phyloP scores from a whole-genome alignment of 2,888 invertebrate species.

The Drosophila mettleri region DNA sequence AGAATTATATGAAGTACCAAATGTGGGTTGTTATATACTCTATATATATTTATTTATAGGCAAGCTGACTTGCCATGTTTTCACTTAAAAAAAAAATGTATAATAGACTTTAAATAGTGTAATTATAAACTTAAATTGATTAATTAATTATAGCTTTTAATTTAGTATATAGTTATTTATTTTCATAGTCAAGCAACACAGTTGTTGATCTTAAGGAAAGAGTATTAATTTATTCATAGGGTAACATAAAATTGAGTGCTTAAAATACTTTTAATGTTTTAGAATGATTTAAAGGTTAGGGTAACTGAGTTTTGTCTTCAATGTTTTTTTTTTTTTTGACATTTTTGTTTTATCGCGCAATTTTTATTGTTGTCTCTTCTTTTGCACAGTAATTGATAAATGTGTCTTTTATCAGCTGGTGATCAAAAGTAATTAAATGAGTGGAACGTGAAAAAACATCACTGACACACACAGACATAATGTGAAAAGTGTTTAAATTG shows the following conservation, averaged over 20 bases:
- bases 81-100: too few species aligned
- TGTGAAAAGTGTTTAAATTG: slow-evolving; percentile 60
- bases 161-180: too few species aligned
- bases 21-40: neutral
- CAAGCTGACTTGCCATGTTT: too few species aligned
- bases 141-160: too few species aligned
- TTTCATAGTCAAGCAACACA: too few species aligned
- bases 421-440: slow-evolving; percentile 73
- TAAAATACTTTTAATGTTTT: neutral
- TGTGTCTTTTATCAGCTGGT: slow-evolving; percentile 66
- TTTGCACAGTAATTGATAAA: slow-evolving; percentile 79
- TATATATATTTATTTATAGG: neutral
- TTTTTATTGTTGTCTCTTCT: slow-evolving; percentile 50
- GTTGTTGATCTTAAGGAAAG: too few species aligned
- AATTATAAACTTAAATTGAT: too few species aligned
- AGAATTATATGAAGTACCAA: neutral
- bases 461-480: slow-evolving; percentile 31
- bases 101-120: too few species aligned
- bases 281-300: neutral
- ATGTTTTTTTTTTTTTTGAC: slow-evolving; percentile 17
- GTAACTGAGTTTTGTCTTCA: slow-evolving; percentile 1
- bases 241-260: neutral
- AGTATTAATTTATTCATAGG: neutral
- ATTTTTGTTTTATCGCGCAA: slow-evolving; percentile 30
- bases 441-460: slow-evolving; percentile 40